phyloP scores from a whole-genome alignment of 1,140 invertebrate species.

The Eufriesea mexicana region DNA sequence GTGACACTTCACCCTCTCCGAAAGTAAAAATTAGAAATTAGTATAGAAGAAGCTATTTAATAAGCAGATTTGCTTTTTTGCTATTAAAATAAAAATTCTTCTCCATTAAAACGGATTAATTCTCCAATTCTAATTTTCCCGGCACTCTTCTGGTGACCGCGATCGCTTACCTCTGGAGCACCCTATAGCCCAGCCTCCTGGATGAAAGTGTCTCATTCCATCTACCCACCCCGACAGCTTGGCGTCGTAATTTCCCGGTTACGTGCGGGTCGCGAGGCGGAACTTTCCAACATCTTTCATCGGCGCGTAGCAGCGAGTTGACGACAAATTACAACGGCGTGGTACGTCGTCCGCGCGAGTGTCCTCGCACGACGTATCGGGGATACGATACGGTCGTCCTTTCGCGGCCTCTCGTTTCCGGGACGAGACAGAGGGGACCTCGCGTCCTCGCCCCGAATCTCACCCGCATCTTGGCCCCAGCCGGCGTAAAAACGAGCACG shows the following conservation, averaged over 20 bases:
- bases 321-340: constrained; percentile 52
- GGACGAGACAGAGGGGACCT: constrained; percentile 33
- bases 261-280: constrained; percentile 10
- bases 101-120: no score
- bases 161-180: not conserved
- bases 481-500: constrained; percentile 60
- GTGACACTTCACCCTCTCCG: no score
- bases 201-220: constrained; percentile 16
- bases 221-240: not conserved
- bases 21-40: no score
- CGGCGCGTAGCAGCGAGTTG: constrained; percentile 37
- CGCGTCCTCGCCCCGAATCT: constrained; percentile 61
- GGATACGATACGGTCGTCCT: constrained; percentile 54
- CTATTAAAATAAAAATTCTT: no score
- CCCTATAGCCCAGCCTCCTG: not conserved
- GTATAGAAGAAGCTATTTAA: no score
- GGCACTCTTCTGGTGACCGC: no score
- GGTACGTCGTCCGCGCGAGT: constrained; percentile 17
- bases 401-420: constrained; percentile 51
- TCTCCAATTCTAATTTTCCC: no score
- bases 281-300: constrained; percentile 63
- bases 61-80: no score
- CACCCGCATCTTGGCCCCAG: constrained; percentile 59
- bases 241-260: constrained; percentile 43
- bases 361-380: constrained; percentile 38